phyloP scores from a whole-genome alignment of 2,888 invertebrate species.

The Morpho achilles region DNA sequence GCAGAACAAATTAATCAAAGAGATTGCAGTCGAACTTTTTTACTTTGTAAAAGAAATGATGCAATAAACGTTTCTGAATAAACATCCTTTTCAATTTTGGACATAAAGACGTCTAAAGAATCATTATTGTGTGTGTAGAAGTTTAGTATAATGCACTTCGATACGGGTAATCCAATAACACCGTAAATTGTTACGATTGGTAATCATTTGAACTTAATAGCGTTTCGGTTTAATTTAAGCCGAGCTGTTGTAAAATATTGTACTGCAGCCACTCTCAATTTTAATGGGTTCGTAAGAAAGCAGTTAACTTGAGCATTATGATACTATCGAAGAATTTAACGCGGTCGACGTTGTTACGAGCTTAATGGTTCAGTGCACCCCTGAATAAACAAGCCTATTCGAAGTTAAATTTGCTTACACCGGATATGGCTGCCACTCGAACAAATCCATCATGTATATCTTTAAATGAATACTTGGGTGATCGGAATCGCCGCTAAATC shows the following conservation, averaged over 20 bases:
- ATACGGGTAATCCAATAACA: conserved; percentile 6
- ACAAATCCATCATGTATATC: conserved; percentile 58
- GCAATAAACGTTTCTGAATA: conserved; percentile 39
- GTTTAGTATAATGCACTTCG: conserved; percentile 7
- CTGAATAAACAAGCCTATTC: conserved; percentile 74
- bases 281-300: conserved; percentile 74
- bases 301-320: conserved; percentile 71
- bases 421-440: conserved; percentile 75
- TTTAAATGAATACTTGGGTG: conserved; percentile 55
- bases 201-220: conserved; percentile 28
- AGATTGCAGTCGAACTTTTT: conserved; percentile 54
- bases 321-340: conserved; percentile 75
- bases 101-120: conserved; percentile 1
- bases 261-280: conserved; percentile 60
- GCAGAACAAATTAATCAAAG: conserved; percentile 71
- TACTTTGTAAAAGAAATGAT: conserved; percentile 39
- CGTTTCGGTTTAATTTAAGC: conserved; percentile 56
- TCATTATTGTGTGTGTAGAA: not conserved
- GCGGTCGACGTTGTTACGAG: conserved; percentile 67
- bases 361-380: conserved; percentile 77
- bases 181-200: conserved; percentile 17
- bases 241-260: conserved; percentile 52
- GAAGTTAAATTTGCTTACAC: conserved; percentile 74
- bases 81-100: not conserved
- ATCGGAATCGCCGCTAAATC: conserved; percentile 34